Evolutionary conservation across 2,113 vertebrate species (phyloP), one percentile per base, ranked within the genome.

Genomic region (Budorcas taxicolor): DNA sequence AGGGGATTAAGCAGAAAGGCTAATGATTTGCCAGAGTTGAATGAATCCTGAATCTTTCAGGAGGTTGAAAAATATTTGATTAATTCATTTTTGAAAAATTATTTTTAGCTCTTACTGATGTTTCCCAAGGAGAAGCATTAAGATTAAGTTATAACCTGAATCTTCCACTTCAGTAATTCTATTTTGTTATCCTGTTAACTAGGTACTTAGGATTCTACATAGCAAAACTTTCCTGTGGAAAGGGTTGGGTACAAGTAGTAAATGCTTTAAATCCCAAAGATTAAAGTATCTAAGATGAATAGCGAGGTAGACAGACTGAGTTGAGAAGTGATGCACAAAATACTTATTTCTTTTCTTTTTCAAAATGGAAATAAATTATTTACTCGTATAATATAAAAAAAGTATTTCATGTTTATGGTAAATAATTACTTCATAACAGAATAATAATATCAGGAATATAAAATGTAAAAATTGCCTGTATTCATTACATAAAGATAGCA

Each of bases 1-100:
- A 95, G 80, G 86, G 87, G 52, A 97, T 98, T 97, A 98, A 97
- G 40, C 29, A 97, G 83, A 97, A 90, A 94, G 62, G 43, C 85
- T 88, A 97, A 95, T 98, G 62, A 96, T 96, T 97, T 98, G 53
- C 36, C 33, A 81, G 52, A 98, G 60, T 47, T 29, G 23, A 98
- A 88, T 85, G 64, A 93, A 94, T 96, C 11, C 84, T 87, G 27
- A 80, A 90, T 97, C 52, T 97, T 78, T 95, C 43, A 58, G n/a
- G 58, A 94, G 27, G 71, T 40, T 96, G 55, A 93, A 93, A 97
- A 97, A 74, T 97, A 90, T 94, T 94, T 95, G 76, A 97, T 97
- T 85, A 94, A 67, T 29, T 95, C 40, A 91, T 87, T 92, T 94
- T 88, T 74, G 16, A n/a, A 76, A 95, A 96, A 93, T 80, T 94